Conservation (phyloP, 2,888 invertebrate species). For the Andricus curvator region DNA sequence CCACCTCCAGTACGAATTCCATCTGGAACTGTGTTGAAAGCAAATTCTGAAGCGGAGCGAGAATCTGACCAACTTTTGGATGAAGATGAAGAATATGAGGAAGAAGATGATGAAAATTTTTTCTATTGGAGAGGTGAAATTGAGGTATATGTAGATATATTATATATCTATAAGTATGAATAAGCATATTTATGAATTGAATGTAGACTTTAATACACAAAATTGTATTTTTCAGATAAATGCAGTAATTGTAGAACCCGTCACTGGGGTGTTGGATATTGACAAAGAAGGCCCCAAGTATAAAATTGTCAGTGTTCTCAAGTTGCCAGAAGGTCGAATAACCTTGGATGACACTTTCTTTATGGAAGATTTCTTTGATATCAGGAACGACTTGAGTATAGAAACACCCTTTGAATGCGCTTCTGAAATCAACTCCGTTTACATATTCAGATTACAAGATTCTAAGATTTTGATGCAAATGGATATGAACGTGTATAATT, state of each 20-base stretch:
- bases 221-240: slow-evolving; percentile 62
- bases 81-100: slow-evolving; percentile 55
- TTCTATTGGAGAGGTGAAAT: slow-evolving; percentile 81
- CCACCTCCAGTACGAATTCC: slow-evolving; percentile 65
- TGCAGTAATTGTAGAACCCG: slow-evolving; percentile 63
- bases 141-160: slow-evolving; percentile 74
- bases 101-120: slow-evolving; percentile 75
- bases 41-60: background rate
- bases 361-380: slow-evolving; percentile 79
- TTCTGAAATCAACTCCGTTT: slow-evolving; percentile 79
- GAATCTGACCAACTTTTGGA: slow-evolving; percentile 21
- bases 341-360: slow-evolving; percentile 81
- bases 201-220: background rate
- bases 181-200: background rate
- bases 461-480: slow-evolving; percentile 78
- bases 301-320: slow-evolving; percentile 72
- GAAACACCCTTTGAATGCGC: slow-evolving; percentile 80
- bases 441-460: slow-evolving; percentile 78
- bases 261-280: slow-evolving; percentile 69
- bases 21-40: slow-evolving; percentile 32
- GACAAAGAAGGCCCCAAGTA: slow-evolving; percentile 71
- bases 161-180: background rate
- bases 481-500: slow-evolving; percentile 78
- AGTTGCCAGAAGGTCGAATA: slow-evolving; percentile 80
- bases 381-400: slow-evolving; percentile 81